phyloP scores from a whole-genome alignment of 2,113 vertebrate genomes.

The Romanogobio albipinnatus region DNA sequence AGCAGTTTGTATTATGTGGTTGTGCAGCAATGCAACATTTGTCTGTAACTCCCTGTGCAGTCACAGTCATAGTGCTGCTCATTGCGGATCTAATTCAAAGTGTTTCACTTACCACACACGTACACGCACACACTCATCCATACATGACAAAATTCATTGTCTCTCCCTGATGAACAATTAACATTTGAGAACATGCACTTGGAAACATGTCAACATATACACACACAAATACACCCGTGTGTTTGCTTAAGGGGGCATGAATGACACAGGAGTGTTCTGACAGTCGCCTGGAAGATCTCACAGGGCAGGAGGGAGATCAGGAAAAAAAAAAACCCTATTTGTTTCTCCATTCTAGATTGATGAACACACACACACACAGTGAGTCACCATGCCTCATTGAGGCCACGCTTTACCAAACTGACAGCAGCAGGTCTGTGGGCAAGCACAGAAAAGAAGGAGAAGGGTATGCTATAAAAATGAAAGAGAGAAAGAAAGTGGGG shows the following conservation, averaged over 20 bases:
- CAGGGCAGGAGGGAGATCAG: slow-evolving; percentile 59
- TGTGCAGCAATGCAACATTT: slow-evolving; percentile 44
- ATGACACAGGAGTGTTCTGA: slow-evolving; percentile 65
- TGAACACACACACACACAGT: slow-evolving; percentile 44
- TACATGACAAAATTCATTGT: slow-evolving; percentile 1
- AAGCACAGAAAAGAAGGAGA: slow-evolving; percentile 30
- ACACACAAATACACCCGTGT: slow-evolving; percentile 21
- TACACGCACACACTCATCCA: slow-evolving; percentile 5
- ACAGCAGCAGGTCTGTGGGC: slow-evolving; percentile 51
- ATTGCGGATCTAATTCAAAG: slow-evolving; percentile 55
- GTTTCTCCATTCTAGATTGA: slow-evolving; percentile 65
- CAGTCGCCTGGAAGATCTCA: slow-evolving; percentile 66
- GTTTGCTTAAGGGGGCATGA: slow-evolving; percentile 59
- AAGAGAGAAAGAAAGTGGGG: slow-evolving; percentile 26
- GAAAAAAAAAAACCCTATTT: slow-evolving; percentile 67
- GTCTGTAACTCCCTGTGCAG: slow-evolving; percentile 43
- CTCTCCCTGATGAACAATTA: slow-evolving; percentile 11
- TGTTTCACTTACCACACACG: slow-evolving; percentile 1
- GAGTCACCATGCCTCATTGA: slow-evolving; percentile 52
- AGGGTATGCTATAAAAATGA: slow-evolving; percentile 52
- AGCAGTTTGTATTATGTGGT: slow-evolving; percentile 37
- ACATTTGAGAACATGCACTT: slow-evolving; percentile 30
- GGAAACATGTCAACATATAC: slow-evolving; percentile 16
- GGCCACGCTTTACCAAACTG: slow-evolving; percentile 49
- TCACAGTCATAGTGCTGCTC: slow-evolving; percentile 44